Base-by-base conservation (phyloP, 2,113 vertebrate species). In the Carlito syrichta region DNA sequence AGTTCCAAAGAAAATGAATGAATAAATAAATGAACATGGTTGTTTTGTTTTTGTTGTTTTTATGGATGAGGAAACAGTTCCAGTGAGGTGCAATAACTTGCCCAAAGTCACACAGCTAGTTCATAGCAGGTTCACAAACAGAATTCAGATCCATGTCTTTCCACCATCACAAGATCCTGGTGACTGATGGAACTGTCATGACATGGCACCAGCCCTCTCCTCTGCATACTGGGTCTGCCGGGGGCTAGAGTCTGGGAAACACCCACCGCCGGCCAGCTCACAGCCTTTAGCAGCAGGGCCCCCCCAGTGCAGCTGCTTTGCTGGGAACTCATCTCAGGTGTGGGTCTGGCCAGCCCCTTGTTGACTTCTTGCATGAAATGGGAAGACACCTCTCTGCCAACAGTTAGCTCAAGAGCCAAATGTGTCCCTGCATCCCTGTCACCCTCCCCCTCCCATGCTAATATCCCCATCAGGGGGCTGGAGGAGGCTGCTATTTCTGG, bases 401-500 rank as follows among this genome's bases (percentile, higher is more conserved):
- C 17, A 81, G 52, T 63, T 11, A 85, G 68, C 63, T 60, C 50
- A 45, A 52, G 52, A 96, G 76, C 69, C 84, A 96, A 89, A 32
- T 16, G 54, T 86, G 76, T 86, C 76, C 48, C 91, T 0, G 30
- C 13, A 38, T 69, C 27, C 9, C 1, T 23, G 40, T 78, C 86
- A 81, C 38, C 86, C 13, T 32, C 32, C 22, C 50, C 35, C 76
- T 86, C 63, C 58, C 40, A 25, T 0, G 5, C 63, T 77, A 79
- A 96, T 92, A 86, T 97, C 88, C 73, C n/a, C 62, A 22, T 35
- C 71, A 35, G 73, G 83, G 58, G 76, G 58, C 0, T 84, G 77
- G 60, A 94, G 66, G 45, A 93, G 66, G 92, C 71, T 95, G 86
- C 93, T 95, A 95, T 94, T 97, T 92, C 85, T 90, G 76, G 85